These are phyloP conservation scores for Rhinolophus sinicus DNA, from an alignment of 2,113 vertebrate genomes.

Conservation along the genomic window DNA sequence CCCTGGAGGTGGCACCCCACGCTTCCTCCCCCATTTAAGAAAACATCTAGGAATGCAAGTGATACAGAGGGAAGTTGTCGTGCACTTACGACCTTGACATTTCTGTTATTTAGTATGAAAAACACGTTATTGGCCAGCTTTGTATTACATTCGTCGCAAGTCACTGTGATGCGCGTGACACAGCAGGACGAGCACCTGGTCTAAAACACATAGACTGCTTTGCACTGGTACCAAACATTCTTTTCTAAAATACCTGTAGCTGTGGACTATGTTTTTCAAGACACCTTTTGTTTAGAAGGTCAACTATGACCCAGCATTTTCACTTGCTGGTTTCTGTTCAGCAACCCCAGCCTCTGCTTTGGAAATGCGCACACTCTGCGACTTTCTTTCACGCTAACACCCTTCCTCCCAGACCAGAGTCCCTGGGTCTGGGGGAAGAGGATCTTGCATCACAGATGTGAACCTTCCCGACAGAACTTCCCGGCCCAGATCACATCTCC, in stretches of 20 bases:
- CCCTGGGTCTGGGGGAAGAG: neutral
- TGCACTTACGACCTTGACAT: neutral
- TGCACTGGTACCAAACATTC: neutral
- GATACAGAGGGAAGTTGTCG: neutral
- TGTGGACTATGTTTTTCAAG: neutral
- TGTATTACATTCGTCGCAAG: neutral
- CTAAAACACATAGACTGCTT: neutral
- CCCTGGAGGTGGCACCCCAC: neutral
- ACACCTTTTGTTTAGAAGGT: neutral
- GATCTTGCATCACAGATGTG: neutral
- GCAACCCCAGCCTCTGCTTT: neutral
- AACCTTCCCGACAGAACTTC: neutral
- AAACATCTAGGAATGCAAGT: neutral
- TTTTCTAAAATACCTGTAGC: neutral
- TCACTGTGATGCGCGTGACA: neutral
- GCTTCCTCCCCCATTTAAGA: neutral
- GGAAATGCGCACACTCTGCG: neutral
- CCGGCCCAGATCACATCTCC: neutral
- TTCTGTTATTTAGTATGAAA: neutral
- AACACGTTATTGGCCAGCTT: slow-evolving; percentile 52
- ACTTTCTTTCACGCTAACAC: neutral
- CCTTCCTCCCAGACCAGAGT: neutral
- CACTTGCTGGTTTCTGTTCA: neutral
- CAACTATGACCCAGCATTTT: neutral
- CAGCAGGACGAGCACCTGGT: neutral